Conservation (phyloP, 2,113 vertebrate genomes). For the Tenebrosternarchus preto region DNA sequence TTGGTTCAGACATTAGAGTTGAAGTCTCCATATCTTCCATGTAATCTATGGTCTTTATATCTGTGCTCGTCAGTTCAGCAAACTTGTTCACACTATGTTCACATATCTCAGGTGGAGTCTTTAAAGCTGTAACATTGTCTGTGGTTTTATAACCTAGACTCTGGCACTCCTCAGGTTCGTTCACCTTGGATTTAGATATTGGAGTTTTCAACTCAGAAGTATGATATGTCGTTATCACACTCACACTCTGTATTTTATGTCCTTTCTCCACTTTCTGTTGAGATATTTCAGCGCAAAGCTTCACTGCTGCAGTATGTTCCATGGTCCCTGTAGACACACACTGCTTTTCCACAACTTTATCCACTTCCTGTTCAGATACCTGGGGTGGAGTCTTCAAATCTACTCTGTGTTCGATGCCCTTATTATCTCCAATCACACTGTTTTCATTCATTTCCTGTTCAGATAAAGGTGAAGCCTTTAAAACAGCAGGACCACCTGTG, state of each 20-base stretch:
- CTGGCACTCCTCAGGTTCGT: no score
- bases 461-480: neutral
- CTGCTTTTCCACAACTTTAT: neutral
- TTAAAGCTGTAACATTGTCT: neutral
- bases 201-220: no score
- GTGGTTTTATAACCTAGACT: neutral
- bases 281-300: neutral
- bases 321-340: no score
- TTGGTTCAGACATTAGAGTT: slow-evolving; percentile 2
- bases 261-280: neutral
- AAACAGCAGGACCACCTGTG: neutral
- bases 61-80: neutral
- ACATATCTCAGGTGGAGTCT: neutral
- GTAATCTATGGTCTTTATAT: neutral
- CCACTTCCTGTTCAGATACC: neutral
- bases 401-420: no score
- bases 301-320: no score
- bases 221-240: no score
- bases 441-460: no score
- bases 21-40: neutral
- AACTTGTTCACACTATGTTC: neutral
- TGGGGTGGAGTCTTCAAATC: neutral
- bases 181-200: no score
- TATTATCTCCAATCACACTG: no score
- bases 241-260: no score